Evolutionary conservation across 2,797 vertebrate genomes (phyloP).

Genomic region (Sebastes minor): DNA sequence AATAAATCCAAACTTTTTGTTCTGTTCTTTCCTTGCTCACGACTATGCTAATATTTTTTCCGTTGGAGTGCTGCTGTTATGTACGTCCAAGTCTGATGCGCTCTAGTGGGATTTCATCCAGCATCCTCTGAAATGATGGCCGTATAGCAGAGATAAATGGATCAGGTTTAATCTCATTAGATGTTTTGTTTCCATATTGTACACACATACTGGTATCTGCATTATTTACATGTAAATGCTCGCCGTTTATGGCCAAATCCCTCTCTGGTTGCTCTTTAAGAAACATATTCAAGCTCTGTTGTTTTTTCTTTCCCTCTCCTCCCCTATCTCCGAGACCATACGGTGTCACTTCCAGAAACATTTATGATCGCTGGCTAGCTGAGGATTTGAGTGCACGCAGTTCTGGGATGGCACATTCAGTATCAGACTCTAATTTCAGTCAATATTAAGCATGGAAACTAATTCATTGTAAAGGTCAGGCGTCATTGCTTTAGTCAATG

Average conservation of each 20-base stretch:
- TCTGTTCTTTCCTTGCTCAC: slow-evolving; percentile 31
- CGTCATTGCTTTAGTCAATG: slow-evolving; percentile 93
- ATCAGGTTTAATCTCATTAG: slow-evolving; percentile 82
- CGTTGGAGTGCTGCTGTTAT: slow-evolving; percentile 30
- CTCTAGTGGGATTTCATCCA: slow-evolving; percentile 65
- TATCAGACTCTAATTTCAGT: slow-evolving; percentile 94
- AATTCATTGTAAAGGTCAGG: slow-evolving; percentile 95
- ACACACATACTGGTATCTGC: slow-evolving; percentile 69
- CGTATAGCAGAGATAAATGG: slow-evolving; percentile 79
- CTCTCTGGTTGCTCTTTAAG: slow-evolving; percentile 80
- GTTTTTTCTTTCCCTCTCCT: slow-evolving; percentile 85
- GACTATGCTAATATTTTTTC: slow-evolving; percentile 29
- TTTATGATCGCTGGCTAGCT: slow-evolving; percentile 72
- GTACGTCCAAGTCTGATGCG: slow-evolving; percentile 46
- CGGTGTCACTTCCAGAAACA: slow-evolving; percentile 73
- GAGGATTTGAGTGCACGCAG: slow-evolving; percentile 85
- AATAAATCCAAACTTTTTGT: slow-evolving; percentile 60
- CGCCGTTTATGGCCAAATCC: slow-evolving; percentile 71
- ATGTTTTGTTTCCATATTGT: slow-evolving; percentile 80
- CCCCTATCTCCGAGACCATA: slow-evolving; percentile 66
- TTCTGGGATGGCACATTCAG: slow-evolving; percentile 86
- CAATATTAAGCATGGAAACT: slow-evolving; percentile 93
- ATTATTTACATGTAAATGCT: slow-evolving; percentile 78
- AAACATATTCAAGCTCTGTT: slow-evolving; percentile 85
- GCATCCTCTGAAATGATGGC: slow-evolving; percentile 78